Base-by-base conservation (phyloP, 2,113 vertebrate genomes). In the Caracal caracal region DNA sequence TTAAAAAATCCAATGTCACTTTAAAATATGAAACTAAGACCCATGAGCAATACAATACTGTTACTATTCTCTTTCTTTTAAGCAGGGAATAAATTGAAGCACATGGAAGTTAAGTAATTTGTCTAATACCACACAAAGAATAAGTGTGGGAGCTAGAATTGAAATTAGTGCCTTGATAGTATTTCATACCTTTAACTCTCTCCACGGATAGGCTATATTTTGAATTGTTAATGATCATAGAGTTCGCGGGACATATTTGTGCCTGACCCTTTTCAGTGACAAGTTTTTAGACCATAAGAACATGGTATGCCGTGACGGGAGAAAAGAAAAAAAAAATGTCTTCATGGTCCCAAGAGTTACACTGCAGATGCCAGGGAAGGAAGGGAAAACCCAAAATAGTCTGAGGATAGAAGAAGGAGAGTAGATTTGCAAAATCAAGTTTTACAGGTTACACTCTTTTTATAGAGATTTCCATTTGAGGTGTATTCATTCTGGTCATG, bases 21-120 rank as follows among this genome's bases (percentile, higher is more conserved):
- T 85, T 88, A 82, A 91, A 90, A 81, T 35, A 66, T 73, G 51
- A 49, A 90, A n/a, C 71, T 78, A 76, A 93, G 37, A 96, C 96
- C 59, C 11, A n/a, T 11, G 24, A 81, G 17, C n/a, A 94, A 63
- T 47, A 53, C 4, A 17, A 15, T 85, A 30, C 30, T 51, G 10
- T 11, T 78, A 49, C 10, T 66, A 71, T 68, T 88, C 28, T 47
- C 49, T 8, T 37, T 12, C 51, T 78, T 40, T 94, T 63, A 65
- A 94, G 4, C 22, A n/a, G 19, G 37, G 78, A 88, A 63, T 61
- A 65, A 71, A 28, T 56, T 26, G 78, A 93, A 51, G n/a, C 13
- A 11, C 35, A 30, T 8, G 22, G 10, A 76, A 56, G 33, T 37
- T 65, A 79, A 82, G 10, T 61, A 66, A 37, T 56, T 75, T 56